phyloP scores from a whole-genome alignment of 2,113 vertebrate genomes.

The Sisor rabdophorus region DNA sequence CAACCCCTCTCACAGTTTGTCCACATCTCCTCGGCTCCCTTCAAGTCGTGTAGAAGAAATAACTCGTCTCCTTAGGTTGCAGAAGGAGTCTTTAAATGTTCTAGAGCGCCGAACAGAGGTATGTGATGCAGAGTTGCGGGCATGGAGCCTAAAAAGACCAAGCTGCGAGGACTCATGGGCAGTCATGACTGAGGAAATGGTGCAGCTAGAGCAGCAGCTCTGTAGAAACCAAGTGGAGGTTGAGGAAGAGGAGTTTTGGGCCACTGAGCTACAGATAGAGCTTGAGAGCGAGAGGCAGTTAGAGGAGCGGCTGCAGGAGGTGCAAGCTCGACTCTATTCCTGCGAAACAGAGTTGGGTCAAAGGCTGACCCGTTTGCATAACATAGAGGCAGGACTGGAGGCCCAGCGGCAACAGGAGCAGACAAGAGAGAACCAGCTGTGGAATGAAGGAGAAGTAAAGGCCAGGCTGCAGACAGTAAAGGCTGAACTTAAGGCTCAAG shows the following conservation, averaged over 20 bases:
- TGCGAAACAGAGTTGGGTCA: constrained; percentile 83
- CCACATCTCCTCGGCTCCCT: constrained; percentile 59
- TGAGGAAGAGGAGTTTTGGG: constrained; percentile 96
- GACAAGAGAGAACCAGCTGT: constrained; percentile 81
- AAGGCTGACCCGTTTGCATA: constrained; percentile 78
- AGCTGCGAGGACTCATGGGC: constrained; percentile 54
- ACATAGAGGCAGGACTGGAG: constrained; percentile 82
- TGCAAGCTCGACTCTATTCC: constrained; percentile 76
- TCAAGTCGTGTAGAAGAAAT: constrained; percentile 76
- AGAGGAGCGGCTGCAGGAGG: constrained; percentile 88
- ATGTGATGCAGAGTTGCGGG: constrained; percentile 78
- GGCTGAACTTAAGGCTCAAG: constrained; percentile 84
- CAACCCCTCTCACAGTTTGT: constrained; percentile 56
- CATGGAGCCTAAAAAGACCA: constrained; percentile 77
- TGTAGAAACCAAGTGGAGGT: constrained; percentile 90
- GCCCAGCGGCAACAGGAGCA: constrained; percentile 85
- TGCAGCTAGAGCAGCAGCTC: constrained; percentile 85
- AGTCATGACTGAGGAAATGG: constrained; percentile 80
- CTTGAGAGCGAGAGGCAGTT: constrained; percentile 92
- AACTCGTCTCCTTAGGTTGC: constrained; percentile 80
- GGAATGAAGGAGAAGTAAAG: constrained; percentile 86
- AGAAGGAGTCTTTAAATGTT: constrained; percentile 84
- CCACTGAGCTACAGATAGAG: constrained; percentile 94
- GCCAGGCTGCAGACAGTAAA: constrained; percentile 83
- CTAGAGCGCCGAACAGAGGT: constrained; percentile 82